Base-by-base conservation (phyloP, 2,888 invertebrate species). In the Clostera curtula region DNA sequence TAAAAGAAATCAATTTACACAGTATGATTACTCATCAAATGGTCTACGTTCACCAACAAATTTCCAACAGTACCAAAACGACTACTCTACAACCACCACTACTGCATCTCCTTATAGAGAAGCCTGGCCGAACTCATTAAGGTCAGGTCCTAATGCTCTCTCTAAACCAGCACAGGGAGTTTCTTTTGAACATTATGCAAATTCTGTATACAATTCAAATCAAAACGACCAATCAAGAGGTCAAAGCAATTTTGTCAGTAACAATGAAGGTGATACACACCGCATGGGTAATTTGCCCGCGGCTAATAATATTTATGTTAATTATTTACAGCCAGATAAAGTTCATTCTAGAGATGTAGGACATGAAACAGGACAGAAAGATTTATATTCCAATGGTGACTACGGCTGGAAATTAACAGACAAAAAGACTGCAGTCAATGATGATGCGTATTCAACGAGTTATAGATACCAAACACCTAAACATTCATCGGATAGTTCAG, bases 331-430 rank as follows among this genome's bases (percentile, higher is more conserved):
- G 45, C 75, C 80, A 1, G 77, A 80, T 34, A 71, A 64, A 53
- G 42, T 48, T 30, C 58, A 62, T 11, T 49, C 57, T 1, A 67
- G 66, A 46, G 75, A 76, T 31, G 31, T 59, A 5, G 76, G 80
- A 20, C 68, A 65, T 25, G 73, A 74, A 39, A 58, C 55, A 4
- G 56, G 55, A 16, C 75, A 72, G 31, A 43, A 62, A 27, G 66
- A 65, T 7, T 42, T 55, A 15, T 84, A 83, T 37, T 77, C 84
- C 1, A 72, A 77, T 27, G 83, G 83, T 6, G 83, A 85, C 40
- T 85, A 72, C 42, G 84, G 85, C 1, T 85, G 85, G 85, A 83
- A 79, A 49, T 30, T 84, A 11, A 53, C 60, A 3, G 72, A 66
- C n/a, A 80, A 73, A 43, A 84, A 73, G 34, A 55, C 68, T 12